A percentile compares a stretch with the other conserved stretches of the same genome.
These are phyloP conservation scores for Drosophila pruinosa DNA, from an alignment of 1,140 invertebrate species.

Conservation along the genomic window DNA sequence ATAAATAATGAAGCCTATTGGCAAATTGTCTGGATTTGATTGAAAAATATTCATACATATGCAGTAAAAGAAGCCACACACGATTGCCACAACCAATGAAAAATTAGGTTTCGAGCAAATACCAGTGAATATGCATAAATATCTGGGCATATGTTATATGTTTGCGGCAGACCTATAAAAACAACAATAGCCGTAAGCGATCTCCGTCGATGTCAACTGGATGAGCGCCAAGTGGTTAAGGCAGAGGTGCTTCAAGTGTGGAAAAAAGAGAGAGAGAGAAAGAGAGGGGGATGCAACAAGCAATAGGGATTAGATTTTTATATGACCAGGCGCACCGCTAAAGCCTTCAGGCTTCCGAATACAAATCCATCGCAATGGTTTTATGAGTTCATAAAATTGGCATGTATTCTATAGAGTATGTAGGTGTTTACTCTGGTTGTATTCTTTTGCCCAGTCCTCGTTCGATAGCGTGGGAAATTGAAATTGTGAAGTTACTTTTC, in stretches of 20 bases:
- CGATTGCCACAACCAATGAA: background rate
- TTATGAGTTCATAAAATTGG: conserved; percentile 78
- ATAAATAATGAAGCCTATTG: background rate
- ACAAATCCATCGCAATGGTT: conserved; percentile 70
- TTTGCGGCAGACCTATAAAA: conserved; percentile 6
- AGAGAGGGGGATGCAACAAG: background rate
- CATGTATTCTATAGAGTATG: too few relatives aligned
- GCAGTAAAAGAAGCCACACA: conserved; percentile 1
- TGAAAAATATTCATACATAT: background rate
- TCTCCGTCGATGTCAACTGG: background rate
- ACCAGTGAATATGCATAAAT: conserved; percentile 15
- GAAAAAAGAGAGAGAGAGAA: too few relatives aligned
- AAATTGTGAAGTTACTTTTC: conserved; percentile 74
- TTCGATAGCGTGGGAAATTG: conserved; percentile 59
- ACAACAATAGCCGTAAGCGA: conserved; percentile 26
- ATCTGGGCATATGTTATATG: conserved; percentile 32
- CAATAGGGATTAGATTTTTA: conserved; percentile 41
- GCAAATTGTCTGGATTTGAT: too few relatives aligned
- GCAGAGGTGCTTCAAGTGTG: background rate
- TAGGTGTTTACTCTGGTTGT: conserved; percentile 71
- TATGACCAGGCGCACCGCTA: conserved; percentile 31
- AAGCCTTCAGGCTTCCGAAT: conserved; percentile 47
- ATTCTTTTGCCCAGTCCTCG: conserved; percentile 20
- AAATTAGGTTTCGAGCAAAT: conserved; percentile 16
- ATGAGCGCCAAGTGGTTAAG: background rate